Conservation (phyloP, 2,797 vertebrate species). For the Cetoscarus ocellatus region DNA sequence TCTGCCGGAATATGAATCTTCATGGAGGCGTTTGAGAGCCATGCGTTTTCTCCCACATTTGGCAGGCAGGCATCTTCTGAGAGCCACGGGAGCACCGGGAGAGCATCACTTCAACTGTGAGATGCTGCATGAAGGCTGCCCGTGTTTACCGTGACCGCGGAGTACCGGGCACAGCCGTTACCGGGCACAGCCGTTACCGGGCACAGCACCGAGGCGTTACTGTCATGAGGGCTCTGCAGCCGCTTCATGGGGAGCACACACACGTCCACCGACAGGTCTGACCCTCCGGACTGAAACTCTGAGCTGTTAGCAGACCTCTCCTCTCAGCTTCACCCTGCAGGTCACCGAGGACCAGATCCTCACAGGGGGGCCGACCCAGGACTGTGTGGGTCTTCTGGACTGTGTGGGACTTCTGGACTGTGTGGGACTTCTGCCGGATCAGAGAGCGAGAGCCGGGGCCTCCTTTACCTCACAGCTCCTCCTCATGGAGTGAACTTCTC, state of each 20-base stretch:
- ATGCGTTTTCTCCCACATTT: constrained; percentile 73
- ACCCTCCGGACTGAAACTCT: constrained; percentile 46
- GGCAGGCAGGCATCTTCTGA: constrained; percentile 77
- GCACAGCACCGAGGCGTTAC: neutral
- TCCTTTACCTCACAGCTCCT: constrained; percentile 5
- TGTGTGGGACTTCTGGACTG: neutral
- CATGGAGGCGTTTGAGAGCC: constrained; percentile 68
- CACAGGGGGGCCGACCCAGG: too few species aligned
- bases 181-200: neutral
- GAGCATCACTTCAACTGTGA: constrained; percentile 43
- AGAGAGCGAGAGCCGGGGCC: constrained; percentile 8
- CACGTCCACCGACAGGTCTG: constrained; percentile 33
- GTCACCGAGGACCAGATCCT: too few species aligned
- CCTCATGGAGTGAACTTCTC: constrained; percentile 17
- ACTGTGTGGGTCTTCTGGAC: too few species aligned
- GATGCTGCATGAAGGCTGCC: constrained; percentile 60
- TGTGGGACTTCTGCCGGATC: constrained; percentile 13
- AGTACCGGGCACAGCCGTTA: too few species aligned
- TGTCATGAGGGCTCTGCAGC: neutral
- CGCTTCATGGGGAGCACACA: constrained; percentile 24
- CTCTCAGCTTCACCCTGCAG: too few species aligned
- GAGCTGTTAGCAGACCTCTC: constrained; percentile 11
- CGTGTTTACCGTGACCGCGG: too few species aligned
- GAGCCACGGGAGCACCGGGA: constrained; percentile 76
- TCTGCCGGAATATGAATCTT: constrained; percentile 48